Evolutionary conservation across 2,797 vertebrate species (phyloP), one percentile per base, ranked within the genome.

Genomic region (Cirrhinus molitorella): DNA sequence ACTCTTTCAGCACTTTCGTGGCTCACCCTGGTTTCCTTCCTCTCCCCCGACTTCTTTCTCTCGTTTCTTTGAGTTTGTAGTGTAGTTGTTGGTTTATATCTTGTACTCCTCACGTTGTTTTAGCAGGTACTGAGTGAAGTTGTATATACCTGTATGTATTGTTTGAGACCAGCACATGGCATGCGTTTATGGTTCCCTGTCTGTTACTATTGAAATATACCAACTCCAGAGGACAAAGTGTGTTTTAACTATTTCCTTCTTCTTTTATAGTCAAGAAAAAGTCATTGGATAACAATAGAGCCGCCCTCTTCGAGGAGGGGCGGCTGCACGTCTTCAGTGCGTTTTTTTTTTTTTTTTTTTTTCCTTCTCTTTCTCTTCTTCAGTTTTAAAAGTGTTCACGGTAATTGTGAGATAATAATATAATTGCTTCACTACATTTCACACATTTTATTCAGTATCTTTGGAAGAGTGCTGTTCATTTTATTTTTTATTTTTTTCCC

Each of bases 71-170:
- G 92, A 92, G 94, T 96, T 96, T 96, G 95, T 97, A 96, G 95
- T 96, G 94, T 94, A 96, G 96, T 93, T 83, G 85, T 86, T 92
- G 80, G 91, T 94, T 96, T 97, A 95, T 96, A 94, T 93, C 95
- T 94, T 96, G 92, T 97, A 96, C 94, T 93, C 92, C 93, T 97
- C 97, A 97, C 97, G 94, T 96, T 95, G 95, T 98, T 98, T 98
- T 97, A 98, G 96, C 97, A 97, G 98, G 98, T 99, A 98, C 97
- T 97, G 97, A 97, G 96, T 98, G 97, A 97, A 92, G 95, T 95
- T 98, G 97, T 98, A 96, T 96, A 97, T 98, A 94, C 93, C 92
- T 94, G 92, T 93, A 95, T 93, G 93, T 97, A 96, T 95, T 94
- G 95, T 97, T 97, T 97, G 95, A 96, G 95, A 96, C 93, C 95